A percentile compares a stretch with the other conserved stretches of the same genome.
Evolutionary conservation across 1,140 invertebrate species (phyloP).

Genomic region (Anoplophora glabripennis): DNA sequence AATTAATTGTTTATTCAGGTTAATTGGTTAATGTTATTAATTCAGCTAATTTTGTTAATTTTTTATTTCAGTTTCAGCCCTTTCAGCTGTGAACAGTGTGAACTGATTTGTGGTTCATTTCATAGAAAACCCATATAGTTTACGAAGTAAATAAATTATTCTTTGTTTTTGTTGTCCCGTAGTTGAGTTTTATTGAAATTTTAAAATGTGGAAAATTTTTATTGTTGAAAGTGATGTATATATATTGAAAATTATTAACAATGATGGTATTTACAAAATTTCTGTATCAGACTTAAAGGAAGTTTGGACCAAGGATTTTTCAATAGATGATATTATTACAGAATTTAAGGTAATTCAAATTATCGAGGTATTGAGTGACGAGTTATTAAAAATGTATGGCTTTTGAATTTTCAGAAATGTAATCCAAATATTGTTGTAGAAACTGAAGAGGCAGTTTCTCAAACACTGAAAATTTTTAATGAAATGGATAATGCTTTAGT

Average conservation of each 20-base stretch:
- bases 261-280: background rate
- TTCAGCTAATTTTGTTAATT: too few species aligned
- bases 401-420: constrained; percentile 1
- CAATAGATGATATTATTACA: background rate
- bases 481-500: constrained; percentile 3
- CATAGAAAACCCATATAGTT: too few species aligned
- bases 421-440: constrained; percentile 3
- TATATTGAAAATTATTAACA: constrained; percentile 5
- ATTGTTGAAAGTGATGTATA: background rate
- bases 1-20: too few species aligned
- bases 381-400: background rate
- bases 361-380: background rate
- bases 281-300: constrained; percentile 5
- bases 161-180: background rate
- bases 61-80: too few species aligned
- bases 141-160: too few species aligned
- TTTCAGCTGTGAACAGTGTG: too few species aligned
- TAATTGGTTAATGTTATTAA: too few species aligned
- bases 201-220: constrained; percentile 11
- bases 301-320: background rate
- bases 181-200: background rate
- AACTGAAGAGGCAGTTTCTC: background rate
- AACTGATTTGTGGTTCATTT: too few species aligned
- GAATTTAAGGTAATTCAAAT: constrained; percentile 10
- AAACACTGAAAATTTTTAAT: background rate